Conservation (phyloP, 2,113 vertebrate genomes). For the Centropristis striata region DNA sequence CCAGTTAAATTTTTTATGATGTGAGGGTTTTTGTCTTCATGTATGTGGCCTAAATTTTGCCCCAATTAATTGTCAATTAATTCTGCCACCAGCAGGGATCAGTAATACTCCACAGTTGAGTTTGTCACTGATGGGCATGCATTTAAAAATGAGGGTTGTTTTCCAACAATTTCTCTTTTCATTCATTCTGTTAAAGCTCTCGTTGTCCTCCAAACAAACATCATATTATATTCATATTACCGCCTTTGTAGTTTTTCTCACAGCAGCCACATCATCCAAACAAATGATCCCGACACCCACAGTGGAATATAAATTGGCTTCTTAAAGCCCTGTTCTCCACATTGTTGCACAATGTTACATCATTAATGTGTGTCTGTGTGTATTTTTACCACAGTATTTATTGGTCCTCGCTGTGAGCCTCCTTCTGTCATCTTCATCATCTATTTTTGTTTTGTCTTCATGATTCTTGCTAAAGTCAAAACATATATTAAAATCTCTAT, state of each 20-base stretch:
- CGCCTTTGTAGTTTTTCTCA: neutral
- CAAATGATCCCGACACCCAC: neutral
- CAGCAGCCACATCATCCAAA: neutral
- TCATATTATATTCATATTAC: neutral
- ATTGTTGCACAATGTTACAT: slow-evolving; percentile 35
- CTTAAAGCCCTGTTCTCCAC: neutral
- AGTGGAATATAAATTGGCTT: neutral
- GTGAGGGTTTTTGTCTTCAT: no score
- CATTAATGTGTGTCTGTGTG: slow-evolving; percentile 16
- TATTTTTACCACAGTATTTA: neutral
- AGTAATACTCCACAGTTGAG: neutral
- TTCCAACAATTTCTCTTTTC: neutral
- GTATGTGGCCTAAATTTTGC: no score
- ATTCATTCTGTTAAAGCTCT: neutral
- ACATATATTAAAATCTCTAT: neutral
- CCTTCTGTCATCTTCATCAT: neutral
- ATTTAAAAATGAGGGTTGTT: neutral
- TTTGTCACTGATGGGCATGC: neutral
- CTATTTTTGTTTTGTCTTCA: neutral
- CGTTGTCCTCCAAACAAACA: neutral
- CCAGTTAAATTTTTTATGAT: neutral
- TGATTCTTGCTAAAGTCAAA: neutral
- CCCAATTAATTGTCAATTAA: neutral
- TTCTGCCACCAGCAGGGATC: slow-evolving; percentile 24
- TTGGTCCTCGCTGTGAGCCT: neutral